Evolutionary conservation across 2,797 vertebrate genomes (phyloP).

Genomic region (Spheniscus humboldti): DNA sequence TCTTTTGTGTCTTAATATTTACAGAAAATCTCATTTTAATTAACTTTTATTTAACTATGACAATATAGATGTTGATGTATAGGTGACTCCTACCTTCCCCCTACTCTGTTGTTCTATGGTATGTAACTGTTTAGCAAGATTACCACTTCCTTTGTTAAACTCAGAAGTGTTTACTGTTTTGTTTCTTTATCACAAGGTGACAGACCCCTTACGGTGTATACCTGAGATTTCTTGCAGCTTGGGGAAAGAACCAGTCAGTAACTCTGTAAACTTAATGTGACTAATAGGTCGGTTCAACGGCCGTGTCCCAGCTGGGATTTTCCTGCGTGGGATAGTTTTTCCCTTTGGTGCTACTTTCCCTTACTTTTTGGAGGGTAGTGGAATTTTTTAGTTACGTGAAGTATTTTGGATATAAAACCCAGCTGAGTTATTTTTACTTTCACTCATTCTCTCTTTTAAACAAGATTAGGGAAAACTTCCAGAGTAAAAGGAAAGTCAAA

Average conservation of each 20-base stretch:
- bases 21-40: not conserved
- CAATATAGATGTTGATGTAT: not conserved
- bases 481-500: not conserved
- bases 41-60: not conserved
- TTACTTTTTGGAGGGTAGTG: not conserved
- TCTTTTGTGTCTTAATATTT: not conserved
- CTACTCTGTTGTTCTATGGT: not conserved
- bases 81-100: not conserved
- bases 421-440: not conserved
- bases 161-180: not conserved
- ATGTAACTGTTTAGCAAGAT: not conserved
- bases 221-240: conserved; percentile 43
- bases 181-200: not conserved
- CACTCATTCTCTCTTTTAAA: not conserved
- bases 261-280: not conserved
- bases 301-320: not conserved
- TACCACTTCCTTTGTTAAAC: not conserved
- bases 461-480: not conserved
- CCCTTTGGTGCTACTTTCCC: not conserved
- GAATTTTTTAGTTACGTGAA: not conserved
- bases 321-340: not conserved
- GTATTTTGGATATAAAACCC: not conserved
- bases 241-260: conserved; percentile 2
- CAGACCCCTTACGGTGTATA: rapidly evolving
- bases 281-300: not conserved